These are phyloP conservation scores for Neodiprion fabricii DNA, from an alignment of 1,140 invertebrate genomes.

Conservation along the genomic window DNA sequence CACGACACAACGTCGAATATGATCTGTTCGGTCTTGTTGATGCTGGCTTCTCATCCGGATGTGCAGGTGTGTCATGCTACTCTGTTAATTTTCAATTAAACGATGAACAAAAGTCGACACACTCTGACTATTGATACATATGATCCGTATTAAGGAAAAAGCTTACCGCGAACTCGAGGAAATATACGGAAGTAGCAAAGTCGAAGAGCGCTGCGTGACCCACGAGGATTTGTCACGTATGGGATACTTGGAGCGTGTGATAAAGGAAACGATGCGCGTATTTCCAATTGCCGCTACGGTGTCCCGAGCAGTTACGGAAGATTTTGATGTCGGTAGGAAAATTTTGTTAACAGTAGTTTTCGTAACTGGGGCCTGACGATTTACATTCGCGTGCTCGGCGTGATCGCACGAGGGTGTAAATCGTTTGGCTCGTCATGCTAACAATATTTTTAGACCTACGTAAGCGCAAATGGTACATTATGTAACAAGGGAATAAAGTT, in stretches of 20 bases:
- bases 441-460: background rate
- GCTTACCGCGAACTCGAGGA: background rate
- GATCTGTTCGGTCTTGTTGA: background rate
- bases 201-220: background rate
- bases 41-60: background rate
- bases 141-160: background rate
- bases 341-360: background rate
- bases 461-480: background rate
- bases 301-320: background rate
- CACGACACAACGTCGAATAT: background rate
- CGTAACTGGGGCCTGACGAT: background rate
- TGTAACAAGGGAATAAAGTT: no score
- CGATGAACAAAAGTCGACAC: background rate
- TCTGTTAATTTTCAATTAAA: background rate
- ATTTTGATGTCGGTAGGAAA: background rate
- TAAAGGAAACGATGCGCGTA: background rate
- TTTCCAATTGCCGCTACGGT: background rate
- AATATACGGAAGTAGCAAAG: background rate
- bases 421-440: background rate
- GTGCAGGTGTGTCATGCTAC: background rate
- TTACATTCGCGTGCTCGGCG: conserved; percentile 65
- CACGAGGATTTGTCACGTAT: background rate
- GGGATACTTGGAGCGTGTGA: background rate
- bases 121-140: background rate
- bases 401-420: conserved; percentile 62